phyloP scores from a whole-genome alignment of 1,140 invertebrate genomes.

The Meloidogyne chitwoodi region DNA sequence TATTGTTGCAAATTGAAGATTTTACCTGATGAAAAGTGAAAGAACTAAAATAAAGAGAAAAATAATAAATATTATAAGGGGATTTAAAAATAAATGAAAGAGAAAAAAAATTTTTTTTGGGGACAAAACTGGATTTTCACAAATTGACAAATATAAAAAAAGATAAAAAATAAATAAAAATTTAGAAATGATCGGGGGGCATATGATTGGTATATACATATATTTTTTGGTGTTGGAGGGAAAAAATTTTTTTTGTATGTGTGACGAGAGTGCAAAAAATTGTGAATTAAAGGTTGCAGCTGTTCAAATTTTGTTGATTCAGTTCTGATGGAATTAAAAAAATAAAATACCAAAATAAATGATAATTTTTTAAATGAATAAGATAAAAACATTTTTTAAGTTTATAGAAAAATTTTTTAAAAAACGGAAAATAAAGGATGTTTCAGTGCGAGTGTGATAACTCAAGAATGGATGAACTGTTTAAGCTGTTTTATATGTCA shows the following conservation, averaged over 20 bases:
- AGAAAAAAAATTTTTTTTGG: no score
- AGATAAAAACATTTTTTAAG: not conserved
- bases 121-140: not conserved
- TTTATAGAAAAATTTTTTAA: no score
- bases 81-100: no score
- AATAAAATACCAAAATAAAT: no score
- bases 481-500: no score
- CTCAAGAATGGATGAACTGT: no score
- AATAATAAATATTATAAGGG: not conserved
- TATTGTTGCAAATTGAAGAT: not conserved
- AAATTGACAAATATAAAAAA: no score
- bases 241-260: not conserved
- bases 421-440: no score
- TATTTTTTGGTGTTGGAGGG: no score
- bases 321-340: not conserved
- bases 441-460: no score
- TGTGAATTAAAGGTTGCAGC: not conserved
- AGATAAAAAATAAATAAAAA: not conserved
- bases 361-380: not conserved
- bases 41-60: not conserved
- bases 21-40: not conserved
- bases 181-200: not conserved
- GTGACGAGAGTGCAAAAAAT: not conserved
- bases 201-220: not conserved
- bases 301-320: not conserved